A percentile compares a stretch with the other conserved stretches of the same genome.
These are phyloP conservation scores for Cebidichthys violaceus DNA, from an alignment of 2,113 vertebrate species.

Conservation along the genomic window DNA sequence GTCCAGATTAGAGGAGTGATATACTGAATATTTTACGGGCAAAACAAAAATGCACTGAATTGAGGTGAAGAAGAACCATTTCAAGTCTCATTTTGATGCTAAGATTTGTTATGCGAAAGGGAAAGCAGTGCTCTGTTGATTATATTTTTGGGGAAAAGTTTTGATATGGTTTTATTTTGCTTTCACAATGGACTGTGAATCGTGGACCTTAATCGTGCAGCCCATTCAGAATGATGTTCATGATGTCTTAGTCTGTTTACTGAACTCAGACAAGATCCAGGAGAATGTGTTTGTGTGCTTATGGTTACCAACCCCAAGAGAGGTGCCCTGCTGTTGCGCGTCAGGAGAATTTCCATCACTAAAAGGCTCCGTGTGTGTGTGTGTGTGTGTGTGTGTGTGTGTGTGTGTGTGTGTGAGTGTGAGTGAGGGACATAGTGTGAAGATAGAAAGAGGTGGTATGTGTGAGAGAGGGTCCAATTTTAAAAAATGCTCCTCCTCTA, in stretches of 20 bases:
- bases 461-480: background rate
- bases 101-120: too few species aligned
- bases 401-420: background rate
- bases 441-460: background rate
- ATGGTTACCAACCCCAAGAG: slow-evolving; percentile 66
- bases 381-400: too few species aligned
- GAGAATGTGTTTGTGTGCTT: slow-evolving; percentile 57
- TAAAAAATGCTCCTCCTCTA: slow-evolving; percentile 18
- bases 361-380: background rate
- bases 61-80: too few species aligned
- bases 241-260: slow-evolving; percentile 21
- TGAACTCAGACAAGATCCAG: slow-evolving; percentile 28
- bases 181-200: background rate
- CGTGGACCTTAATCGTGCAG: background rate
- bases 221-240: slow-evolving; percentile 6
- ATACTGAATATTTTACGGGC: too few species aligned
- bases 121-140: too few species aligned
- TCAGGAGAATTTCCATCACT: slow-evolving; percentile 69
- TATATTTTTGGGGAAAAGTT: too few species aligned
- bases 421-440: background rate
- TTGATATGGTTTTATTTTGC: too few species aligned
- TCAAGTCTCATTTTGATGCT: too few species aligned
- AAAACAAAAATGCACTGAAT: too few species aligned
- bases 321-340: slow-evolving; percentile 50
- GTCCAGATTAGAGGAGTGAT: too few species aligned